Conservation (phyloP, 2,113 vertebrate species). For the Boulengeromyrus knoepffleri region DNA sequence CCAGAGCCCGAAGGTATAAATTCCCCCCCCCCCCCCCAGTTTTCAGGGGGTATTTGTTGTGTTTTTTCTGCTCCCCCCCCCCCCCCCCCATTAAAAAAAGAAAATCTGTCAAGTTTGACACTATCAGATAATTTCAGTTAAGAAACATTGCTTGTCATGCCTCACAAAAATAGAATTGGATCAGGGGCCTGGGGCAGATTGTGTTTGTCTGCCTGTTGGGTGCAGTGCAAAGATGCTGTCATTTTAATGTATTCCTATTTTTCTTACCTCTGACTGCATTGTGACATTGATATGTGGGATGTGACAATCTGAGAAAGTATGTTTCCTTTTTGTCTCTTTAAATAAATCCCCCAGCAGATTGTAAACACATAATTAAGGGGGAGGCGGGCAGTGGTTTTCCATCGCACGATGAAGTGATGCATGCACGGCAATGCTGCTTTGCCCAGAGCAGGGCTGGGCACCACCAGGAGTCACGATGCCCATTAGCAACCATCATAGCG, state of each 20-base stretch:
- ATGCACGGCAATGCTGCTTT: neutral
- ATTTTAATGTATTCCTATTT: neutral
- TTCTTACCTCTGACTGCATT: neutral
- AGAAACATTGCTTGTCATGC: neutral
- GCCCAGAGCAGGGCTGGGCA: neutral
- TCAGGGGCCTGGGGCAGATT: slow-evolving; percentile 3
- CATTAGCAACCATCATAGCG: neutral
- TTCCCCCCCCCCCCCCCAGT: too few relatives aligned
- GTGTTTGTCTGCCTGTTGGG: slow-evolving; percentile 9
- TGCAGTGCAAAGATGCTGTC: neutral
- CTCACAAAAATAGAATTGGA: slow-evolving; percentile 6
- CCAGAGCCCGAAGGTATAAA: too few relatives aligned
- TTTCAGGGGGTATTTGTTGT: too few relatives aligned
- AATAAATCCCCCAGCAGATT: neutral
- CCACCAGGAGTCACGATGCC: neutral
- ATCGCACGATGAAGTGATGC: neutral
- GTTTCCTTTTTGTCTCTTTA: neutral
- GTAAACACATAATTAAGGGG: neutral
- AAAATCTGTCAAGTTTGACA: neutral
- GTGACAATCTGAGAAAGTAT: slow-evolving; percentile 1
- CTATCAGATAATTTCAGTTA: slow-evolving; percentile 5
- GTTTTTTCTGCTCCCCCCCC: neutral
- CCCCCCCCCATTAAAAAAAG: neutral
- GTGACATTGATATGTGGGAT: slow-evolving; percentile 1
- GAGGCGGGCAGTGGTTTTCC: neutral